Base-by-base conservation (phyloP, 2,113 vertebrate species). In the Speoplatyrhinus poulsoni region DNA sequence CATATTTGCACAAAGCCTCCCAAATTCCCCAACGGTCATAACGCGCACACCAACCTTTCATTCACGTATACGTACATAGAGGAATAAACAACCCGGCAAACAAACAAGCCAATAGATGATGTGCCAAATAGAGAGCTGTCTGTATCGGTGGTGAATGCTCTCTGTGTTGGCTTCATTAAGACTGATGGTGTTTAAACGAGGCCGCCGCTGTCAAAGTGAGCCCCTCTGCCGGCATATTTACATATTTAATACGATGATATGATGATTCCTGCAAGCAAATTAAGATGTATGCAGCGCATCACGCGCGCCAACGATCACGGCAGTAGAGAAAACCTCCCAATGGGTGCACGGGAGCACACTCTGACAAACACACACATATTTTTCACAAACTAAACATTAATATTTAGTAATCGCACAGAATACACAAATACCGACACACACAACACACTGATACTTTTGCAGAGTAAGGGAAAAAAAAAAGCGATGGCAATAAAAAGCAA, bases 231-330 rank as follows among this genome's bases (percentile, higher is more conserved):
- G 76, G 67, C 79, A 76, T 81, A 87, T 91, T 89, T 87, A 72
- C 87, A 91, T 88, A 79, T 80, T 82, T 89, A 88, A 88, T 86
- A 77, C 58, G 69, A 82, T 82, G 75, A 86, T 84, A 83, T 86
- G 82, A 82, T 89, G 74, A 90, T 86, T 85, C 67, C 4, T 70
- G 82, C 73, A 80, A 84, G 80, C 69, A 86, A 87, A 89, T 87
- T 80, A 89, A 84, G 84, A 89, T 74, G 72, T 84, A 89, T 84
- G 81, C 80, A 73, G 62, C 36, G 78, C 84, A 80, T 86, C 85
- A 82, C 55, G 60, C 16, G 65, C 86, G 73, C 70, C 82, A 78
- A 50, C 55, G 62, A 76, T 72, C 73, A 65, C 12, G 46, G 70
- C 83, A 73, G 57, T 55, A 61, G 73, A 76, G 17, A 48, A 79